These are phyloP conservation scores for Brachionus asplanchnoidis DNA, from an alignment of 1,140 invertebrate species.

Conservation along the genomic window DNA sequence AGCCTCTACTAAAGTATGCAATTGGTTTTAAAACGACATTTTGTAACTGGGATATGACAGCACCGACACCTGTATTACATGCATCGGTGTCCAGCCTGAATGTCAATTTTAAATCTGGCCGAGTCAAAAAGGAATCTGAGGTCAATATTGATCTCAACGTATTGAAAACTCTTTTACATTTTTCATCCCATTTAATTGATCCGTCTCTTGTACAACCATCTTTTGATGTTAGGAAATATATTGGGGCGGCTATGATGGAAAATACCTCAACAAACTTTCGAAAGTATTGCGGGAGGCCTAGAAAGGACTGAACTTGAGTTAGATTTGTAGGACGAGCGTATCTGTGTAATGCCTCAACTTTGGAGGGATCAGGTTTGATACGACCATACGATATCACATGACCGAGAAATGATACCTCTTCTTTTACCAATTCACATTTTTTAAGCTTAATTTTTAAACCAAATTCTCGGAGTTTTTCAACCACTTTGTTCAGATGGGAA, in stretches of 20 bases:
- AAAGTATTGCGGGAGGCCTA: slow-evolving; percentile 10
- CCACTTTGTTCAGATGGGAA: not conserved
- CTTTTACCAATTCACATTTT: slow-evolving; percentile 6
- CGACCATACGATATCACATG: not conserved
- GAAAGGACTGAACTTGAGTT: slow-evolving; percentile 54
- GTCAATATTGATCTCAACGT: not conserved
- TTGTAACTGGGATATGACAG: slow-evolving; percentile 51
- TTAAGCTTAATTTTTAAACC: not conserved
- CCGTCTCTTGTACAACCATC: not conserved
- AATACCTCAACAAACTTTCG: not conserved
- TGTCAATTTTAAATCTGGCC: slow-evolving; percentile 47
- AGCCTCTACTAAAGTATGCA: not conserved
- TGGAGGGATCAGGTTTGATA: not conserved
- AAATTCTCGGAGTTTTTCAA: not conserved
- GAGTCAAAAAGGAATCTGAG: not conserved
- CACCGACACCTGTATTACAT: slow-evolving; percentile 52
- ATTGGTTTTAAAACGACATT: not conserved
- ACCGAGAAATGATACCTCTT: not conserved
- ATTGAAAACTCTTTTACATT: not conserved
- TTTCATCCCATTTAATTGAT: not conserved
- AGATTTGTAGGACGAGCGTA: slow-evolving; percentile 44
- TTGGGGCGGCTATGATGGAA: not conserved
- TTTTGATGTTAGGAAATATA: not conserved
- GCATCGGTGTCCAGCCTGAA: slow-evolving; percentile 57
- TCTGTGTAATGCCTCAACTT: slow-evolving; percentile 1